phyloP scores from a whole-genome alignment of 2,888 invertebrate species.

The Erpobdella octoculata region DNA sequence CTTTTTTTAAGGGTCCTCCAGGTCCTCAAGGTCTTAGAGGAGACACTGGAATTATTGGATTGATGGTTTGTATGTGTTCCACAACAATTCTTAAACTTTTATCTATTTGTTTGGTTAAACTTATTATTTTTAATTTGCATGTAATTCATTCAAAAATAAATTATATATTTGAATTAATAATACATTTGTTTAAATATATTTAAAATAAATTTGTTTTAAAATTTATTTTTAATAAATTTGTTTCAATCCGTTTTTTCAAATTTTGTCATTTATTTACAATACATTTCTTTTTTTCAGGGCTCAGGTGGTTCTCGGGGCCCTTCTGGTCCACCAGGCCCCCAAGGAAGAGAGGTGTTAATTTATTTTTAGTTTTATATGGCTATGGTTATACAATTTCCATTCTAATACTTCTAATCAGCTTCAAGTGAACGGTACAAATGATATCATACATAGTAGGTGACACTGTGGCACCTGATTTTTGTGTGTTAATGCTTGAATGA shows the following conservation, averaged over 20 bases:
- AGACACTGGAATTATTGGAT: constrained; percentile 40
- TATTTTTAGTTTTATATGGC: background rate
- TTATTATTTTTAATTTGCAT: too few species aligned
- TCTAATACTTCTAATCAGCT: too few species aligned
- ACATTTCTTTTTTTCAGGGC: constrained; percentile 32
- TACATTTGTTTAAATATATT: background rate
- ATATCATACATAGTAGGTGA: too few species aligned
- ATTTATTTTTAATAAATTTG: background rate
- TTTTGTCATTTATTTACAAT: too few species aligned
- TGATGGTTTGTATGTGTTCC: constrained; percentile 22
- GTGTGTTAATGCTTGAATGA: background rate
- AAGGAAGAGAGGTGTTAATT: constrained; percentile 30
- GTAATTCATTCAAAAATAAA: background rate
- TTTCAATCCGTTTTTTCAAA: too few species aligned
- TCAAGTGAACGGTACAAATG: too few species aligned
- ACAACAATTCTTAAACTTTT: background rate
- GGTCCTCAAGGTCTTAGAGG: constrained; percentile 44
- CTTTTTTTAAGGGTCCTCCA: constrained; percentile 37
- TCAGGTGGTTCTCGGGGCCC: constrained; percentile 31
- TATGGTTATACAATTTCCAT: background rate
- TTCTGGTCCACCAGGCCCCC: constrained; percentile 31
- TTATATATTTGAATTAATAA: background rate
- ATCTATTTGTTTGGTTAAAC: background rate
- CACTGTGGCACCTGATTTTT: background rate
- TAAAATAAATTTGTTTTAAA: background rate